Evolutionary conservation across 2,797 vertebrate genomes (phyloP).

Genomic region (Amphiprion clarkii): DNA sequence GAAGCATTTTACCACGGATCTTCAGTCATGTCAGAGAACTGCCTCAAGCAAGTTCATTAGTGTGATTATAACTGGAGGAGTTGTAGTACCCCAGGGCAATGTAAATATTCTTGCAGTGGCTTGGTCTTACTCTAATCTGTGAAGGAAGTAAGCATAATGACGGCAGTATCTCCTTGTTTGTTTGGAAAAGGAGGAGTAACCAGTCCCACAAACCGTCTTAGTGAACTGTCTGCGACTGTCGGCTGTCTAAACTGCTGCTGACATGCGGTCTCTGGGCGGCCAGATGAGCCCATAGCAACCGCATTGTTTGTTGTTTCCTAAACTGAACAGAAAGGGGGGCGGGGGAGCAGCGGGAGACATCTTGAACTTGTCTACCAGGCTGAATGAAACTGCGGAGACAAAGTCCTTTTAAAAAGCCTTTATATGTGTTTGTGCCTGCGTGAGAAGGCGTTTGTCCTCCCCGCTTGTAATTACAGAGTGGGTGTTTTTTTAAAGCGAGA

Average conservation of each 20-base stretch:
- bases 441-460: conserved; percentile 50
- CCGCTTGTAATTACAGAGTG: conserved; percentile 59
- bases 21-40: not conserved
- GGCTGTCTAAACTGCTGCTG: conserved; percentile 51
- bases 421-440: conserved; percentile 54
- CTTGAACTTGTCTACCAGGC: conserved; percentile 66
- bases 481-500: conserved; percentile 32
- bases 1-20: conserved; percentile 2
- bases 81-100: not conserved
- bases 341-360: conserved; percentile 40
- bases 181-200: conserved; percentile 41
- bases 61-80: not conserved
- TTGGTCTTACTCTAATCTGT: not conserved
- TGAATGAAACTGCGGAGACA: conserved; percentile 63
- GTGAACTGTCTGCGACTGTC: conserved; percentile 55
- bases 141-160: not conserved
- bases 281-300: conserved; percentile 78
- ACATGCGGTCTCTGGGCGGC: conserved; percentile 50
- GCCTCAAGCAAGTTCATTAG: not conserved
- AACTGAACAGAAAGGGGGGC: conserved; percentile 34
- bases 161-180: conserved; percentile 24
- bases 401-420: conserved; percentile 54
- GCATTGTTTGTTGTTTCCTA: conserved; percentile 80
- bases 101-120: not conserved
- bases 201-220: conserved; percentile 17